A percentile compares a stretch with the other conserved stretches of the same genome.
Evolutionary conservation across 2,113 vertebrate species (phyloP).

Genomic region (Rhombomys opimus): DNA sequence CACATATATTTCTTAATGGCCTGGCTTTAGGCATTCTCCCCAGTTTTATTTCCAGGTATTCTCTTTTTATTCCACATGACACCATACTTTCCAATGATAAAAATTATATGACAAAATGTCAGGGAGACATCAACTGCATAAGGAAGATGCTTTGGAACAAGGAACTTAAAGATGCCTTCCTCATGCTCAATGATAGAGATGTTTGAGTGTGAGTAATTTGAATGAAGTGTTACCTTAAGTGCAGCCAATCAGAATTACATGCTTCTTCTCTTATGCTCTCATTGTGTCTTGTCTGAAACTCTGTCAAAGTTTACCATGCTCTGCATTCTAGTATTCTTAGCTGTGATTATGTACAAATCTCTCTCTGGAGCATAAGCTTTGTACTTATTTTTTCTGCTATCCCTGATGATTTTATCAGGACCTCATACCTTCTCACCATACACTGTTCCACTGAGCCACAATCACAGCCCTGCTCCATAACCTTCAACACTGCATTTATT

Average conservation of each 20-base stretch:
- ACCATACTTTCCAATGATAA: neutral
- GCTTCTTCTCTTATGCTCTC: neutral
- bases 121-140: neutral
- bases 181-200: neutral
- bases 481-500: slow-evolving; percentile 37
- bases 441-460: neutral
- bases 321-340: slow-evolving; percentile 19
- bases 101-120: neutral
- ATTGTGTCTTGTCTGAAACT: neutral
- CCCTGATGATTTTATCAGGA: neutral
- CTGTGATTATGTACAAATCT: neutral
- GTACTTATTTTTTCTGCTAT: neutral
- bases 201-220: neutral
- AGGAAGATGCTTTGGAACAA: slow-evolving; percentile 4
- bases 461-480: neutral
- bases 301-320: slow-evolving; percentile 31
- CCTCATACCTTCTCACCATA: neutral
- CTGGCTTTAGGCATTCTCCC: neutral
- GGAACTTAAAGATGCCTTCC: neutral
- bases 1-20: neutral
- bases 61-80: neutral
- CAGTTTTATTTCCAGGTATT: slow-evolving; percentile 1
- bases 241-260: neutral
- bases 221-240: slow-evolving; percentile 29
- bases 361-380: neutral